These are phyloP conservation scores for Meloidogyne hapla DNA, from an alignment of 1,140 invertebrate species.

Conservation along the genomic window DNA sequence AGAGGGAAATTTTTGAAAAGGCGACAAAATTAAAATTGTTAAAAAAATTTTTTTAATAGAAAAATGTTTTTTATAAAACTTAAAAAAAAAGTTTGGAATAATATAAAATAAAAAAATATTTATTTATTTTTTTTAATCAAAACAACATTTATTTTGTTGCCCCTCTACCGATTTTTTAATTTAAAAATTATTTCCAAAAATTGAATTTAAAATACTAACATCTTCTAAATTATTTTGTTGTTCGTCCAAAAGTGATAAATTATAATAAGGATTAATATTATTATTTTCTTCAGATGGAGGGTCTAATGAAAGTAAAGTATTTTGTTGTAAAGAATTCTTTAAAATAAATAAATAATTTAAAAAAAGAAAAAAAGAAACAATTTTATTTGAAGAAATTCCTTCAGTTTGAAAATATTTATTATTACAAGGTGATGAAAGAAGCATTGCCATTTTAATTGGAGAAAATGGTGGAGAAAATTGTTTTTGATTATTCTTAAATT, in stretches of 20 bases:
- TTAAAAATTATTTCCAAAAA: neutral
- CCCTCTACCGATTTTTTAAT: no score
- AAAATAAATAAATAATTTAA: neutral
- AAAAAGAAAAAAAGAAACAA: neutral
- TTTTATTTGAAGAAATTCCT: neutral
- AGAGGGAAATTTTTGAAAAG: no score
- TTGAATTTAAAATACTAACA: neutral
- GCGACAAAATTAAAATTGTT: no score
- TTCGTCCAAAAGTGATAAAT: neutral
- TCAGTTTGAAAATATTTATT: constrained; percentile 1
- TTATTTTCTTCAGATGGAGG: neutral
- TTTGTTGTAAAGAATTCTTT: neutral
- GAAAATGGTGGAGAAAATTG: neutral
- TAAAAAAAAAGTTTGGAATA: no score
- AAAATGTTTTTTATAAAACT: no score
- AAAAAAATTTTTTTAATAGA: no score
- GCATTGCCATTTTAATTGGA: constrained; percentile 1
- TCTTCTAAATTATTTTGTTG: neutral
- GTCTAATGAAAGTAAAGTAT: neutral
- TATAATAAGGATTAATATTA: constrained; percentile 1
- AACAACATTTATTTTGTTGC: no score
- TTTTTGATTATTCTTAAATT: neutral
- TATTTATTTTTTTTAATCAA: no score
- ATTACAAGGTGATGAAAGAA: neutral
- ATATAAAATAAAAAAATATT: no score